phyloP scores from a whole-genome alignment of 2,888 invertebrate species.

The Eurois occulta region DNA sequence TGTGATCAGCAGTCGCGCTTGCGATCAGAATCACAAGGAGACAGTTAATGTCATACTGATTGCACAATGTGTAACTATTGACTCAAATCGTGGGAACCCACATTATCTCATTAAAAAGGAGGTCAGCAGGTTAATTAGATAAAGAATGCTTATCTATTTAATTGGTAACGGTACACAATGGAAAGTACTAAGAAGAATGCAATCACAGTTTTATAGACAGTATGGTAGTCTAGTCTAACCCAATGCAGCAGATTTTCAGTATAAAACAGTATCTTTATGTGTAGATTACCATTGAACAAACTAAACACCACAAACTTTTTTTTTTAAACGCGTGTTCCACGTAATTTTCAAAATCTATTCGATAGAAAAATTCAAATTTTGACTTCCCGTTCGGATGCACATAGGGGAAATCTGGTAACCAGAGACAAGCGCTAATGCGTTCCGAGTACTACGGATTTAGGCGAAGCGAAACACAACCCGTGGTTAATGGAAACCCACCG shows the following conservation, averaged over 20 bases:
- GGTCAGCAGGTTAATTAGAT: conserved; percentile 56
- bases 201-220: background rate
- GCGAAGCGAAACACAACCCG: conserved; percentile 52
- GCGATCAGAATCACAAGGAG: background rate
- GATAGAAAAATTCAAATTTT: conserved; percentile 31
- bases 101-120: conserved; percentile 24
- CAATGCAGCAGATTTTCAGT: background rate
- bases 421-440: conserved; percentile 69
- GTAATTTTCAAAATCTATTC: conserved; percentile 3
- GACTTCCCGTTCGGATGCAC: conserved; percentile 40
- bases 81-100: conserved; percentile 46
- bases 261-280: background rate
- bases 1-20: background rate
- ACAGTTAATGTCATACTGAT: background rate
- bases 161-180: conserved; percentile 30
- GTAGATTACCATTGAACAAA: background rate
- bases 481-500: conserved; percentile 52
- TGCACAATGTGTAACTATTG: conserved; percentile 1
- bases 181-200: background rate
- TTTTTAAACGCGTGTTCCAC: background rate
- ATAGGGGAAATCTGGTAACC: conserved; percentile 49
- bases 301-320: background rate
- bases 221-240: background rate
- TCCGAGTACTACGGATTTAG: conserved; percentile 69
- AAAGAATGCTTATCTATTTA: conserved; percentile 7